These are phyloP conservation scores for Eumaeus atala DNA, from an alignment of 1,140 invertebrate species.

Conservation along the genomic window DNA sequence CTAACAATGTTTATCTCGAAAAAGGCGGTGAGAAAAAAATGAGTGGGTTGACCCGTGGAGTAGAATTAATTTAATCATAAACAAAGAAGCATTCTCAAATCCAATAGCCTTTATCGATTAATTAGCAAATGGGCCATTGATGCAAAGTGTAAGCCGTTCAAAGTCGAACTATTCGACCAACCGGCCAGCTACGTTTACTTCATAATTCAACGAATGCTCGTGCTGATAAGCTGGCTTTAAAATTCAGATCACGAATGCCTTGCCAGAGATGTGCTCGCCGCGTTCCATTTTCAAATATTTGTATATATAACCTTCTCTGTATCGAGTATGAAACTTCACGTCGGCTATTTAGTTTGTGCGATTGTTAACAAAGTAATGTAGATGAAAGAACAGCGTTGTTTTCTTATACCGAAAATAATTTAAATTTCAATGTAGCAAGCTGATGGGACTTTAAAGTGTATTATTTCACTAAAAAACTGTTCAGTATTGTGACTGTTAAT, in stretches of 20 bases:
- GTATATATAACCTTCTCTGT: slow-evolving; percentile 14
- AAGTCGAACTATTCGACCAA: too few relatives aligned
- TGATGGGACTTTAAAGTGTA: background rate
- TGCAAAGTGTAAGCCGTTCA: too few relatives aligned
- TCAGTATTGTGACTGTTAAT: too few relatives aligned
- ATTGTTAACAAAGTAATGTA: slow-evolving; percentile 4
- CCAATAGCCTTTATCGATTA: too few relatives aligned
- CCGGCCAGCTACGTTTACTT: too few relatives aligned
- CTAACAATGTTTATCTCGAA: too few relatives aligned
- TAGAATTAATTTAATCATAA: too few relatives aligned
- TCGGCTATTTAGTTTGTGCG: slow-evolving; percentile 1
- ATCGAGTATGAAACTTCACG: slow-evolving; percentile 1
- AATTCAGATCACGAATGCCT: slow-evolving; percentile 13
- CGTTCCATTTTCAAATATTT: slow-evolving; percentile 19
- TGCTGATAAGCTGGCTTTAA: slow-evolving; percentile 7
- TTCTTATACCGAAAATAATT: slow-evolving; percentile 5
- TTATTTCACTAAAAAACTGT: too few relatives aligned
- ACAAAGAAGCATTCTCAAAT: too few relatives aligned
- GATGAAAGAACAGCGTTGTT: background rate
- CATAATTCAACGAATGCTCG: background rate
- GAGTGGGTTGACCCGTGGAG: too few relatives aligned
- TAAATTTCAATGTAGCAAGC: background rate
- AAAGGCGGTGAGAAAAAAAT: too few relatives aligned
- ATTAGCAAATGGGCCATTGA: too few relatives aligned
- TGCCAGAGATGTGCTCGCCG: slow-evolving; percentile 8